A percentile compares a stretch with the other conserved stretches of the same genome.
Evolutionary conservation across 2,888 invertebrate genomes (phyloP).

Genomic region (Tromatobia lineatoria): DNA sequence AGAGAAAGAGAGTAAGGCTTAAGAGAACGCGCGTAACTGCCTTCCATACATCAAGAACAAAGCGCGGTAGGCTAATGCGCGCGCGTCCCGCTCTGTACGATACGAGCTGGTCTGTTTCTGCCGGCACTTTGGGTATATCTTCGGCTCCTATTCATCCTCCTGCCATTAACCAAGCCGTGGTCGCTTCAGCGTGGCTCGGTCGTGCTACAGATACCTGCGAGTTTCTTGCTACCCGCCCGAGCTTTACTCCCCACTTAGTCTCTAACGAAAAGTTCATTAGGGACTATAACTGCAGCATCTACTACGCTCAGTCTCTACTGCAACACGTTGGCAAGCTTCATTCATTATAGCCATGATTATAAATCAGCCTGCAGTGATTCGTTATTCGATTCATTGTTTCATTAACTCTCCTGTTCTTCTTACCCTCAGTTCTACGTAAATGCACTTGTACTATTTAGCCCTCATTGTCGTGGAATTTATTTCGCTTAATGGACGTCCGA

Average conservation of each 20-base stretch:
- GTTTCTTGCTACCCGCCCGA: slow-evolving; percentile 26
- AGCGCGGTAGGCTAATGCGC: slow-evolving; percentile 78
- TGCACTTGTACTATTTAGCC: slow-evolving; percentile 6
- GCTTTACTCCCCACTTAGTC: slow-evolving; percentile 36
- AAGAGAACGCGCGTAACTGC: slow-evolving; percentile 75
- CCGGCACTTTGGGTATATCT: slow-evolving; percentile 72
- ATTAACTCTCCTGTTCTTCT: slow-evolving; percentile 48
- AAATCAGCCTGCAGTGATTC: slow-evolving; percentile 62
- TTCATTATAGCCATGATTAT: slow-evolving; percentile 63
- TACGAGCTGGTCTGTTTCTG: slow-evolving; percentile 59
- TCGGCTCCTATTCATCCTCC: slow-evolving; percentile 74
- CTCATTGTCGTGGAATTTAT: background rate
- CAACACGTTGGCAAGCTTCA: slow-evolving; percentile 50
- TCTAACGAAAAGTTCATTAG: slow-evolving; percentile 60
- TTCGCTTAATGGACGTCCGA: background rate
- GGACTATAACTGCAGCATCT: background rate
- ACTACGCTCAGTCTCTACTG: slow-evolving; percentile 10
- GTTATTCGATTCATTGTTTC: slow-evolving; percentile 65
- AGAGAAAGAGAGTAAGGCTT: slow-evolving; percentile 52
- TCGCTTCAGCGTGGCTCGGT: slow-evolving; percentile 32
- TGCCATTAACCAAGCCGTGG: slow-evolving; percentile 66
- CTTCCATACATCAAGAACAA: slow-evolving; percentile 80
- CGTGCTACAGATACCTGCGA: slow-evolving; percentile 62
- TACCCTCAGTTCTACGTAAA: background rate
- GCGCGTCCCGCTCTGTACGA: slow-evolving; percentile 66